These are phyloP conservation scores for Brachypteracias leptosomus DNA, from an alignment of 2,113 vertebrate genomes.

Conservation along the genomic window DNA sequence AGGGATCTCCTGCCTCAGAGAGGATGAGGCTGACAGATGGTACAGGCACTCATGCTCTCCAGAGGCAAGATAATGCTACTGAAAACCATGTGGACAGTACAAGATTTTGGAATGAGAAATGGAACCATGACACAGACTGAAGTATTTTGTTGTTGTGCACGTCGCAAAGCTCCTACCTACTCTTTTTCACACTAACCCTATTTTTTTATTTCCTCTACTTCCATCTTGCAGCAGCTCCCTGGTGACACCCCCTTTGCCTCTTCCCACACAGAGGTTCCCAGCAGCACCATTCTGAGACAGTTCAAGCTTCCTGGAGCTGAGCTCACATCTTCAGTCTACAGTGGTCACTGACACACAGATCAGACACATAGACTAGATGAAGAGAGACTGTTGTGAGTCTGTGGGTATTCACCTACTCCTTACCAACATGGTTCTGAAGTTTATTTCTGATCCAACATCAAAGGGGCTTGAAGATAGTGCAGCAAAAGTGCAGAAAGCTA, in stretches of 20 bases:
- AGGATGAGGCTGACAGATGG: background rate
- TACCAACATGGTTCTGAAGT: background rate
- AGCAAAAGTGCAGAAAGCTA: background rate
- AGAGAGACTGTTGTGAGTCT: background rate
- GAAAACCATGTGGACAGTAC: background rate
- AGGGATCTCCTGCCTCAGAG: background rate
- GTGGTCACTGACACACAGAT: background rate
- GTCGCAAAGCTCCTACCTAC: background rate
- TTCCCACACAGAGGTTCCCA: background rate
- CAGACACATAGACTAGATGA: background rate
- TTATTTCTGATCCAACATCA: background rate
- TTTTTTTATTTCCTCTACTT: background rate
- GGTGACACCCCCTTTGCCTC: background rate
- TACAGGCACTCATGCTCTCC: background rate
- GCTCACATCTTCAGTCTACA: background rate
- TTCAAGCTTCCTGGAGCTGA: background rate
- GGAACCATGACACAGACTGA: background rate
- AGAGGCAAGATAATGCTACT: background rate
- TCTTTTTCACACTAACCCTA: background rate
- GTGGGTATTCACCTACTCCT: background rate
- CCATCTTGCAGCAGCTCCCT: background rate
- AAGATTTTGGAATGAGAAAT: background rate
- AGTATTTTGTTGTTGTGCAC: background rate
- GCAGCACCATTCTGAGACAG: background rate
- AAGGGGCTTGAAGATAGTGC: background rate